phyloP scores from a whole-genome alignment of 2,113 vertebrate species.

The Nycticorax nycticorax region DNA sequence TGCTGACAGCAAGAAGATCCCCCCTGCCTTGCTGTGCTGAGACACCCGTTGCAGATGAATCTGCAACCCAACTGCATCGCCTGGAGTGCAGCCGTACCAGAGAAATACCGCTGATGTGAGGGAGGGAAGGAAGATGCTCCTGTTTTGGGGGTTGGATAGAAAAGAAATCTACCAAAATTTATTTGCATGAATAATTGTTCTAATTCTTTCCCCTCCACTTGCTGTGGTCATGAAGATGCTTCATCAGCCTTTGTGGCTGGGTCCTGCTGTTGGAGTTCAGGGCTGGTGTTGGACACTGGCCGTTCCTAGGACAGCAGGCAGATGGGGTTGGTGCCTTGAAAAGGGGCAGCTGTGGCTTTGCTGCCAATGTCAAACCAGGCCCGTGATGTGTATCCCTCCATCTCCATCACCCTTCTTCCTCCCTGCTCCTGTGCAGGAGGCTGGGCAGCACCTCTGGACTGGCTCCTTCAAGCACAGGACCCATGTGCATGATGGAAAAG shows the following conservation, averaged over 20 bases:
- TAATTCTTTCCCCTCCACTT: background rate
- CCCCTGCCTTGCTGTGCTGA: background rate
- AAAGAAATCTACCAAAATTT: background rate
- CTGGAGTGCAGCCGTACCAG: background rate
- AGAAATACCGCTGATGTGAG: background rate
- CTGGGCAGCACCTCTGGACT: background rate
- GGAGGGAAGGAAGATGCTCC: background rate
- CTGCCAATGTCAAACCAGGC: background rate
- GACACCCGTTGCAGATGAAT: background rate
- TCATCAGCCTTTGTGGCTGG: background rate
- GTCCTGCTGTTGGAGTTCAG: background rate
- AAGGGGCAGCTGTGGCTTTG: background rate
- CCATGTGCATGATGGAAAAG: background rate
- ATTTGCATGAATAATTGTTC: background rate
- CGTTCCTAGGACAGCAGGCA: background rate
- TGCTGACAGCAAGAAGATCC: slow-evolving; percentile 33
- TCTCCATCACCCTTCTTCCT: background rate
- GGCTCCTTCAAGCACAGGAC: background rate
- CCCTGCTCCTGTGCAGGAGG: background rate
- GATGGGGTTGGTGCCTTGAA: background rate
- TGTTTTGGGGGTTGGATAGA: background rate
- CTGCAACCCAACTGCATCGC: background rate
- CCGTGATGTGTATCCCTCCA: background rate
- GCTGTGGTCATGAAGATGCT: background rate
- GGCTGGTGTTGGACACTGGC: background rate